Base-by-base conservation (phyloP, 2,797 vertebrate species). In the Hippocampus kuda region DNA sequence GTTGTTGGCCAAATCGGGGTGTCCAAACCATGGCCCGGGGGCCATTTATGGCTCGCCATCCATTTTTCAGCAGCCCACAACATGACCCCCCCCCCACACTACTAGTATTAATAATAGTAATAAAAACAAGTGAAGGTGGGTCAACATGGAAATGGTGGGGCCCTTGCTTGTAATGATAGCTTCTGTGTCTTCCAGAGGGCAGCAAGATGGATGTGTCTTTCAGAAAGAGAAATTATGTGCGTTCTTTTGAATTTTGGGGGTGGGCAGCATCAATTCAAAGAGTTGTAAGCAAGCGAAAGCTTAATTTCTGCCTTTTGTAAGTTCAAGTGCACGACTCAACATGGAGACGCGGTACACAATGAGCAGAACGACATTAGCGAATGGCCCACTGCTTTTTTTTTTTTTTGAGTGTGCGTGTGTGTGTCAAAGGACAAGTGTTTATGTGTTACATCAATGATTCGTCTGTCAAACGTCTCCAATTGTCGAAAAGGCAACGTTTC, bases 141-240 rank as follows among this genome's bases (percentile, higher is more conserved):
- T 56, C n/a, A 71, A 44, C 71, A 68, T 66, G 65, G 70, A 71
- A 75, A 66, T 24, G 3, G 15, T 53, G 51, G 22, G 51, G 54
- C 54, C 11, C n/a, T 56, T 57, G 9, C n/a, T 57, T 26, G 54
- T 26, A 57, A 57, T 15, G 12, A 10, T 51, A 8, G 16, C 20
- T 48, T 11, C 12, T 48, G 15, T 34, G 34, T 34, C 34, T 34
- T 34, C 34, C 34, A 34, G 34, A 34, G 5, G 34, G 34, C 34
- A 7, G 34, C 34, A 34, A 34, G 34, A 34, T 6, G 34, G 34
- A 34, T 34, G 12, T 20, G 49, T 20, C 49, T 22, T 51, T 51
- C 49, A 51, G 18, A 51, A 49, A 49, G 48, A 5, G 18, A 18
- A 16, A 48, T 48, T 5, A 22, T 22, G 49, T 51, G 5, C 5